Evolutionary conservation across 2,888 invertebrate species (phyloP), one percentile per base, ranked within the genome.

Genomic region (Sylvicola fuscatus): DNA sequence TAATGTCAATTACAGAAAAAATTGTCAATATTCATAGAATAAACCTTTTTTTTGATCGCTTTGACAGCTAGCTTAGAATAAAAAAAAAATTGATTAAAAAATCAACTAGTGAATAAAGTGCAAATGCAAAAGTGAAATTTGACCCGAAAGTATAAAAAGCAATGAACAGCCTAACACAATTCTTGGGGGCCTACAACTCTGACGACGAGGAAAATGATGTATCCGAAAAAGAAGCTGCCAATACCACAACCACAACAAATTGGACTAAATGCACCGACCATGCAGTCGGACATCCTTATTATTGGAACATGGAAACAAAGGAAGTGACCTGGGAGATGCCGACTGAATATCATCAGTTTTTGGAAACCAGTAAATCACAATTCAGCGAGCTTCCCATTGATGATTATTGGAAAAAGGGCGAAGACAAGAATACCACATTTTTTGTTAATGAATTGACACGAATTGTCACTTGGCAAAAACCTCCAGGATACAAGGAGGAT

Each of bases 251-350:
- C 21, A 21, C 8, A 21, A 21, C 21, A 63, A 64, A 54, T 28
- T 73, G 72, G 73, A 66, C 70, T 49, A 66, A 70, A 49, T 72
- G 71, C 46, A 61, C 59, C 42, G 72, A 72, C 47, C 64, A 68
- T 45, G 55, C 58, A 11, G 65, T 66, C 2, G 72, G 72, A 2
- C 72, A 66, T 48, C 59, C 66, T 2, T 73, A 73, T 49, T 73
- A 70, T 45, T 73, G 73, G 72, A 70, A 73, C 47, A 58, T 62
- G 12, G 56, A 64, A 42, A 68, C 70, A 2, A 69, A 72, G 48
- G 65, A 67, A 47, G 72, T 72, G 1, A 70, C 70, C 8, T 73
- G 73, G 73, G 66, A 69, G 40, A 61, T 64, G 44, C 72, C 73
- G 8, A 47, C 50, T 2, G 66, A 65, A 43, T 63, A 60, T 43